Base-by-base conservation (phyloP, 2,797 vertebrate genomes). In the Furcifer pardalis region DNA sequence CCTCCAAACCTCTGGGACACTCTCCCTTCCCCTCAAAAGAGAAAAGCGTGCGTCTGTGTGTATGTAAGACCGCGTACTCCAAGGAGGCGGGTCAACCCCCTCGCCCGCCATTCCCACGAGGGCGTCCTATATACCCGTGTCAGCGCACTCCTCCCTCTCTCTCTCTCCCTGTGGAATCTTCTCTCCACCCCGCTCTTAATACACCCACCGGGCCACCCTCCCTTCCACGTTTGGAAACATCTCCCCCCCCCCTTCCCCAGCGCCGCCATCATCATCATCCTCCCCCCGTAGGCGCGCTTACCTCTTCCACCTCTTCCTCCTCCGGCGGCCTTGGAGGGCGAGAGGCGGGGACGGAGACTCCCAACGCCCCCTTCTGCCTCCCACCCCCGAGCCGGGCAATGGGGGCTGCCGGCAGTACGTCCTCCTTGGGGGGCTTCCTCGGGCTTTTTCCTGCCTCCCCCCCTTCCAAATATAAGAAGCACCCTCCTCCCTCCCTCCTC, bases 151-250 rank as follows among this genome's bases (percentile, higher is more conserved):
- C n/a, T n/a, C n/a, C n/a, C n/a, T n/a, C n/a, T n/a, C n/a, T n/a
- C n/a, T n/a, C n/a, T n/a, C n/a, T n/a, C n/a, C n/a, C n/a, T n/a
- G n/a, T n/a, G n/a, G n/a, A n/a, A n/a, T n/a, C n/a, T n/a, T n/a
- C n/a, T n/a, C n/a, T n/a, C n/a, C n/a, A n/a, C n/a, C n/a, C n/a
- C n/a, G n/a, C n/a, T 56, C 52, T 56, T 19, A 1, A 46, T 5
- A 46, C 44, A 46, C 52, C 13, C 86, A 88, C n/a, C 21, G 89
- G 85, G 85, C 88, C 89, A 85, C 86, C 82, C 52, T 73, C 15
- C 0, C 3, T 17, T 40, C 78, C 10, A 52, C 27, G 27, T 27
- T 1, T 44, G 12, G 0, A 13, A 19, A 60, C 59, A 60, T 21
- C 2, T 21, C 21, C 59, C 21, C 21, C 13, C 46, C 1, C 19